Evolutionary conservation across 2,797 vertebrate genomes (phyloP), one percentile per base, ranked within the genome.

Genomic region (Silurus aristotelis): DNA sequence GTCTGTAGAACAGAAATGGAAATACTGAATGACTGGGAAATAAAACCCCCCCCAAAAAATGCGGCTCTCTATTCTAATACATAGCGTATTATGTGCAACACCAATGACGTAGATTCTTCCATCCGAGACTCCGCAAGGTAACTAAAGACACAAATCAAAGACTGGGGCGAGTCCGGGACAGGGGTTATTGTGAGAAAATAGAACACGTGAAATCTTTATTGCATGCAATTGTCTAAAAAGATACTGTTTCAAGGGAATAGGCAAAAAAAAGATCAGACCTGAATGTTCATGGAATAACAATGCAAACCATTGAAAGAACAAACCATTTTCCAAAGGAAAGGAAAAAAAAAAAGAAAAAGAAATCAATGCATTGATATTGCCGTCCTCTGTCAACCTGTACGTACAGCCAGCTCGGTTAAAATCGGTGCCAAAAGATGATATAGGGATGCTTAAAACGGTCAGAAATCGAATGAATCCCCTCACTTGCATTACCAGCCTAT

Each of bases 311-410:
- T 52, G 48, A 52, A 52, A 7, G 48, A 52, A 81, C 61, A 76
- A 73, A 63, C 77, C 58, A 60, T 77, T 58, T 60, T 19, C 71
- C 6, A 66, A 38, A 19, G 19, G 7, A 56, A 31, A 76, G 31
- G 22, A 19, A 60, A 27, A 25, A 43, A 55, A 27, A 79, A 52
- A 27, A 66, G 56, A 76, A 83, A 60, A 17, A 56, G 52, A n/a
- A 43, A 64, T 79, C 43, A 82, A 73, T 77, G 66, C 46, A 72
- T 31, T 56, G 72, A 68, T 56, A 61, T 46, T 63, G 67, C 17
- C 79, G 68, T 82, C 72, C 87, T 85, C 80, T 71, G 76, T 58
- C 86, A 77, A 67, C 83, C 84, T 88, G 82, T 84, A 84, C 86
- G 80, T 38, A 13, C 79, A 56, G 60, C 52, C 64, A 72, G 73